Evolutionary conservation across 1,140 invertebrate genomes (phyloP).

Genomic region (Spodoptera frugiperda): DNA sequence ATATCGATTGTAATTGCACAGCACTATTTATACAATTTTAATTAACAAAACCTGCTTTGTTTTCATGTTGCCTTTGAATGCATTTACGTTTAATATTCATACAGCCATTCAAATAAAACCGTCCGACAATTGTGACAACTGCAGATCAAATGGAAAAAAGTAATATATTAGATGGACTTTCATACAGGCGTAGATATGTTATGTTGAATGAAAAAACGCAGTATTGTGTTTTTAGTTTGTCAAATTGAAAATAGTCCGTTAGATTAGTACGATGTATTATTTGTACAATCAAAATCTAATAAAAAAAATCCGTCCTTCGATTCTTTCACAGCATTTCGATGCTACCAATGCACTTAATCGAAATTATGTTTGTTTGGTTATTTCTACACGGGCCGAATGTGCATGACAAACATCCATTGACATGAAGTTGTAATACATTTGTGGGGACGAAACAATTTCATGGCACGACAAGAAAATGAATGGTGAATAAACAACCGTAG

Average conservation of each 20-base stretch:
- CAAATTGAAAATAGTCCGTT: no score
- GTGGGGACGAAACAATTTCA: neutral
- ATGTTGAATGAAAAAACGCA: neutral
- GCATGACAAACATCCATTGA: no score
- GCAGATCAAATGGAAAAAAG: constrained; percentile 29
- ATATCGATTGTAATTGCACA: neutral
- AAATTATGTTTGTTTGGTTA: no score
- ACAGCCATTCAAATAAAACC: neutral
- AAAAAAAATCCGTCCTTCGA: no score
- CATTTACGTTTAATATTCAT: constrained; percentile 6
- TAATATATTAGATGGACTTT: constrained; percentile 29
- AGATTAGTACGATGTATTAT: no score
- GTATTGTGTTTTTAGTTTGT: no score
- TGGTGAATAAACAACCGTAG: constrained; percentile 20
- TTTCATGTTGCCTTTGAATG: neutral
- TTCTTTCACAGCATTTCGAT: no score
- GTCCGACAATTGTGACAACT: constrained; percentile 8
- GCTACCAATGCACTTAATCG: no score
- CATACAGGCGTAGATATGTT: neutral
- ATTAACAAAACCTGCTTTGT: neutral
- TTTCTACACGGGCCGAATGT: no score
- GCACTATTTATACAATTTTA: constrained; percentile 8
- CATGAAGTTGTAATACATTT: no score
- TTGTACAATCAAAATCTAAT: no score
- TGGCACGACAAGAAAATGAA: constrained; percentile 9